Conservation (phyloP, 1,140 invertebrate genomes). For the Trachelipus rathkii region DNA sequence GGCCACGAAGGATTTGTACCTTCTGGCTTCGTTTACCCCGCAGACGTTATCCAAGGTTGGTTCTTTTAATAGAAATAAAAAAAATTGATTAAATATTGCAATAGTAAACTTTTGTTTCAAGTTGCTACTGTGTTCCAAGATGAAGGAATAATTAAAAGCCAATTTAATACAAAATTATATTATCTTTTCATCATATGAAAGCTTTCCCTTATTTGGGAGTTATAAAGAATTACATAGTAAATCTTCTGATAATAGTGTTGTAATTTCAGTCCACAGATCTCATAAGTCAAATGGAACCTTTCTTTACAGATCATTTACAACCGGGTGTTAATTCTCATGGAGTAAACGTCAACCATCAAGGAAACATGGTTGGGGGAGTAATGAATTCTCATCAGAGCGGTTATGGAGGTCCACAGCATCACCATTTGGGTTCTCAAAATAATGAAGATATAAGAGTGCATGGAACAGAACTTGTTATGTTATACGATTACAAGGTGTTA, state of each 20-base stretch:
- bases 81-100: too few relatives aligned
- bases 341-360: neutral
- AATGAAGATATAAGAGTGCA: constrained; percentile 59
- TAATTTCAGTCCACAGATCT: too few relatives aligned
- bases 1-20: constrained; percentile 94
- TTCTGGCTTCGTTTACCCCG: constrained; percentile 88
- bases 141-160: too few relatives aligned
- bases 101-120: too few relatives aligned
- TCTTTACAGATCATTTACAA: constrained; percentile 38
- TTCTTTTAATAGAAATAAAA: too few relatives aligned
- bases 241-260: too few relatives aligned
- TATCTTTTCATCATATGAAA: too few relatives aligned
- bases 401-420: constrained; percentile 38
- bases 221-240: too few relatives aligned
- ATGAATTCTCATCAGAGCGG: constrained; percentile 31
- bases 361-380: constrained; percentile 21
- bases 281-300: neutral
- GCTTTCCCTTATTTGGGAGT: too few relatives aligned
- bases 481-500: constrained; percentile 78
- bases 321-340: constrained; percentile 19
- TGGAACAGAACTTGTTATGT: constrained; percentile 84
- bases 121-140: too few relatives aligned
- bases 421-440: constrained; percentile 47
- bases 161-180: too few relatives aligned
- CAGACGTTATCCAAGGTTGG: constrained; percentile 68